These are phyloP conservation scores for Pycnonotus jocosus DNA, from an alignment of 2,113 vertebrate genomes.

Conservation along the genomic window DNA sequence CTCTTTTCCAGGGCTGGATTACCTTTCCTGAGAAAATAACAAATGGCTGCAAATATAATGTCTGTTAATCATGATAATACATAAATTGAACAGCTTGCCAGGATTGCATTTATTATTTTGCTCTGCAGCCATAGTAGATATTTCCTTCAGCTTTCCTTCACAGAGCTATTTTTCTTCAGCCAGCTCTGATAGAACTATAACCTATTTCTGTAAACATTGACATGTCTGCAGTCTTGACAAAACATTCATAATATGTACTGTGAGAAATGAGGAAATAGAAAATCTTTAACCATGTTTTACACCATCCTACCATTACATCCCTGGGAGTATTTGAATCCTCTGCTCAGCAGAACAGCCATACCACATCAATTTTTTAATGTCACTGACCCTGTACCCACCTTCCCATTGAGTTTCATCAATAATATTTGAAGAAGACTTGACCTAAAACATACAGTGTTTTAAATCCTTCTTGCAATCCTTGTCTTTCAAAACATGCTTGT, in stretches of 20 bases:
- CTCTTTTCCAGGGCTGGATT: conserved; percentile 34
- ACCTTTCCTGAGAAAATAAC: conserved; percentile 31
- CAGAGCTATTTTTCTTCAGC: neutral
- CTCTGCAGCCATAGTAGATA: neutral
- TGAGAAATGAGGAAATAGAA: neutral
- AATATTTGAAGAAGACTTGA: neutral
- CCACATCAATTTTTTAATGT: neutral
- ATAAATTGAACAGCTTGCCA: conserved; percentile 14
- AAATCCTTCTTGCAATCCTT: neutral
- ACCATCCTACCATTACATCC: neutral
- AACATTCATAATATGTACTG: neutral
- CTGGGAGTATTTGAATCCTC: neutral
- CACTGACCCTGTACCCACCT: neutral
- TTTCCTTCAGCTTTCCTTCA: neutral
- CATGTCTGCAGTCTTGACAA: neutral
- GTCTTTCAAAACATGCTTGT: neutral
- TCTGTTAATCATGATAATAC: conserved; percentile 43
- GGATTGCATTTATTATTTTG: neutral
- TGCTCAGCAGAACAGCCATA: neutral
- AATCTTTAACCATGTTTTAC: neutral
- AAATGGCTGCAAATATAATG: conserved; percentile 11
- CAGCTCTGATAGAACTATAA: neutral
- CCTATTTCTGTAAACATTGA: neutral
- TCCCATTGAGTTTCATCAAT: neutral
- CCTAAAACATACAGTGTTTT: neutral